Evolutionary conservation across 2,113 vertebrate species (phyloP).

Genomic region (Oncorhynchus masou): DNA sequence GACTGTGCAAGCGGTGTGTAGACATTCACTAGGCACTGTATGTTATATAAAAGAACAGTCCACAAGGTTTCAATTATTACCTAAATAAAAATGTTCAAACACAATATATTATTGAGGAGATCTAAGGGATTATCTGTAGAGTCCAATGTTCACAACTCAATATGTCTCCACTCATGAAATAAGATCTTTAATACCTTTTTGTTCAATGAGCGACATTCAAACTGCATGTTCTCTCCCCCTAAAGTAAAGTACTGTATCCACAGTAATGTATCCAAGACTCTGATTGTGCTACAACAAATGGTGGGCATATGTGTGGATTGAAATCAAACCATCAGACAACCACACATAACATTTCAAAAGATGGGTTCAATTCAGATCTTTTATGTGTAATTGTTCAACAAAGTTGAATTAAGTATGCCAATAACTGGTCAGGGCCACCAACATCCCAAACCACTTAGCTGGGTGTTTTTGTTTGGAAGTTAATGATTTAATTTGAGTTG

Average conservation of each 20-base stretch:
- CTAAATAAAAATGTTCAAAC: no score
- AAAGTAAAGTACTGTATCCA: not conserved
- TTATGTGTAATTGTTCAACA: not conserved
- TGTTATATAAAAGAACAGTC: no score
- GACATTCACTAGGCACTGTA: no score
- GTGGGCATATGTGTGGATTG: not conserved
- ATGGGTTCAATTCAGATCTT: conserved; percentile 2
- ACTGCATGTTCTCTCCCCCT: not conserved
- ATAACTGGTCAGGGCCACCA: not conserved
- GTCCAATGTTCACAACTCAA: no score
- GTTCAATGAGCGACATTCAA: not conserved
- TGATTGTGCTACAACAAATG: conserved; percentile 7
- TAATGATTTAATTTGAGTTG: not conserved
- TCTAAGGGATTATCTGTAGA: no score
- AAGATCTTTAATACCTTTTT: no score
- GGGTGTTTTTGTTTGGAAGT: not conserved
- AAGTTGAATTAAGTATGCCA: not conserved
- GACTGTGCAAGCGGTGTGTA: no score
- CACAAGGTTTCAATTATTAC: no score
- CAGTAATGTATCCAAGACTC: no score
- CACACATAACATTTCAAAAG: not conserved
- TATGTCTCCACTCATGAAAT: no score
- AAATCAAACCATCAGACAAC: conserved; percentile 3
- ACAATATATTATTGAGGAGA: no score
- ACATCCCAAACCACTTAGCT: not conserved